Base-by-base conservation (phyloP, 2,113 vertebrate genomes). In the Grantiella picta region DNA sequence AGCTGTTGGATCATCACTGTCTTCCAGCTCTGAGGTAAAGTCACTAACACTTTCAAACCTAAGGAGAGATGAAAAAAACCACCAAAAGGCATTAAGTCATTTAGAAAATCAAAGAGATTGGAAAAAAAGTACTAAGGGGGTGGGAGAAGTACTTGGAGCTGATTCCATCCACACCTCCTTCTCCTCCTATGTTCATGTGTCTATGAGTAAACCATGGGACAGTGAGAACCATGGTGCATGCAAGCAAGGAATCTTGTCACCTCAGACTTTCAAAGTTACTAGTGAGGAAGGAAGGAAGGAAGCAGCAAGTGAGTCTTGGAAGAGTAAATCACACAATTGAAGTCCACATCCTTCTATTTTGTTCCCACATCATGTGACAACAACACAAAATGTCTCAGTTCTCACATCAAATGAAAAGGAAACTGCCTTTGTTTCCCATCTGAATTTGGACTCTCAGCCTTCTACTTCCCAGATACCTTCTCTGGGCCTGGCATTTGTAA, bases 31-130 rank as follows among this genome's bases (percentile, higher is more conserved):
- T 49, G 98, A 93, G 68, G 98, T 83, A 94, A 99, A 99, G 85
- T 99, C 99, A 9, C 96, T 96, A 38, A 98, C 98, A 7, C 98
- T 99, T 72, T 99, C 99, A 24, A 99, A 99, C 97, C 99, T 99
- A 97, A 42, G 79, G 97, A 19, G 19, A 53, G 75, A 84, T 13
- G 31, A 59, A 88, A 71, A 78, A 33, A 66, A 57, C 0, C 25
- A 65, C 5, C 35, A 61, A 61, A 82, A 84, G 19, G 18, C 82
- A 78, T 96, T 57, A 90, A 49, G 27, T 20, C 12, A 44, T 53
- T 42, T 20, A 20, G 10, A 57, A 45, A 68, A 63, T 23, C 22
- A 40, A 76, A 66, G n/a, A 27, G 87, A 45, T 4, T n/a, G 19
- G 45, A 31, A 66, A 70, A 49, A 70, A 75, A 49, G 17, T 42